Evolutionary conservation across 1,140 invertebrate genomes (phyloP), one percentile per base, ranked within the genome.

Genomic region (Leucophenga varia): DNA sequence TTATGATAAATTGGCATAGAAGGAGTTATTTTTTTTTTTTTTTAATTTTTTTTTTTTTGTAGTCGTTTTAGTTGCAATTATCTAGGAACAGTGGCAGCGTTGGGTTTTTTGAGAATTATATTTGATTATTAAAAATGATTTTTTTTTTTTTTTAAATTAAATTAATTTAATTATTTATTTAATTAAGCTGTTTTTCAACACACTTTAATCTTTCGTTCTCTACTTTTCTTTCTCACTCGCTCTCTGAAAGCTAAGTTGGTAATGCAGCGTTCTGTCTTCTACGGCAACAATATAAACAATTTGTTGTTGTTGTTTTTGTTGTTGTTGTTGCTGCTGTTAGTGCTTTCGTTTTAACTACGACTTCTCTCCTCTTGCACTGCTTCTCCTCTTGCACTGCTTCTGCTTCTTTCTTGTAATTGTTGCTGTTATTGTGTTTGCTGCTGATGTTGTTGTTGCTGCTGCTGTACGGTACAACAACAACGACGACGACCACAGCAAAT

Each of bases 61-160:
- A 25, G 22, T 25, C 22, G 22, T 25, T 25, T n/a, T 25, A 25
- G 13, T 40, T 43, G 12, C 49, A 44, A 37, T 64, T 61, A 56
- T 67, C 59, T 67, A 67, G 63, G 63, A 67, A 67, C 63, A 67
- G 63, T 67, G 63, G 63, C 63, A 67, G 63, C 63, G 63, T 67
- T 67, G 63, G 63, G 63, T 25, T 6, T 6, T 25, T 25, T 25
- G 22, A 25, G 22, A 25, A 25, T 25, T 25, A 6, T 25, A 10
- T 25, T 25, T 25, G 22, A n/a, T n/a, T n/a, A n/a, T n/a, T n/a
- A n/a, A n/a, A n/a, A n/a, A n/a, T n/a, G n/a, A n/a, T n/a, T 25
- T 25, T 25, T 25, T n/a, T 25, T 25, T 25, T 25, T 65, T 56
- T 54, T 49, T 34, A 49, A 40, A 47, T 32, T 50, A 40, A 21